These are phyloP conservation scores for Myotis planiceps DNA, from an alignment of 2,797 vertebrate genomes.

Conservation along the genomic window DNA sequence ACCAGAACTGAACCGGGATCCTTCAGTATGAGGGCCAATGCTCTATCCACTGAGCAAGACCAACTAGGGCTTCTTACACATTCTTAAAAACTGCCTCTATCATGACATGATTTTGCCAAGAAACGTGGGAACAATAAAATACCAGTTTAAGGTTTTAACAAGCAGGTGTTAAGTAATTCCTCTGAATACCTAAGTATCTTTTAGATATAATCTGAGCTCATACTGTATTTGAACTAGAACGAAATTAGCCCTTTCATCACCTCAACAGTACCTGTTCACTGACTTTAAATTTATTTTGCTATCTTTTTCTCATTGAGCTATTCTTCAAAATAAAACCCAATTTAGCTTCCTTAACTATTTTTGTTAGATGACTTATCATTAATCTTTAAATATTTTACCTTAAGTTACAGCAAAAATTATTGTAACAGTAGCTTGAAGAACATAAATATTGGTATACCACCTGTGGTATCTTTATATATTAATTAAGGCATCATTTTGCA, in stretches of 20 bases:
- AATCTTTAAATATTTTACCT: slow-evolving; percentile 39
- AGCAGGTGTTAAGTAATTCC: background rate
- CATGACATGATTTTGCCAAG: background rate
- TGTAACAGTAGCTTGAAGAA: background rate
- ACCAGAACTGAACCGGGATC: too few relatives aligned
- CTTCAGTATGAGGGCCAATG: too few relatives aligned
- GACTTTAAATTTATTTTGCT: background rate
- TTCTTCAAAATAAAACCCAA: slow-evolving; percentile 16
- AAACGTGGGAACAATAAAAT: background rate
- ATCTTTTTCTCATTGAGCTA: background rate
- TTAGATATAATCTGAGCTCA: background rate
- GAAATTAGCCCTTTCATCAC: background rate
- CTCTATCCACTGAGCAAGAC: too few relatives aligned
- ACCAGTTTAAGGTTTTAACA: background rate
- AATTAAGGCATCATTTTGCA: background rate
- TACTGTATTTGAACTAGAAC: background rate
- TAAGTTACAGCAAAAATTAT: background rate
- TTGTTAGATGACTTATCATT: slow-evolving; percentile 2
- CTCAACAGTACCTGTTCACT: background rate
- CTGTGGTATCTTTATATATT: background rate
- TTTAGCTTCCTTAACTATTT: slow-evolving; percentile 14
- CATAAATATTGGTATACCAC: background rate
- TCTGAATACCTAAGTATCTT: background rate
- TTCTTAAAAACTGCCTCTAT: background rate
- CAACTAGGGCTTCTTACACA: background rate